Evolutionary conservation across 2,113 vertebrate genomes (phyloP).

Genomic region (Ptyas mucosa): DNA sequence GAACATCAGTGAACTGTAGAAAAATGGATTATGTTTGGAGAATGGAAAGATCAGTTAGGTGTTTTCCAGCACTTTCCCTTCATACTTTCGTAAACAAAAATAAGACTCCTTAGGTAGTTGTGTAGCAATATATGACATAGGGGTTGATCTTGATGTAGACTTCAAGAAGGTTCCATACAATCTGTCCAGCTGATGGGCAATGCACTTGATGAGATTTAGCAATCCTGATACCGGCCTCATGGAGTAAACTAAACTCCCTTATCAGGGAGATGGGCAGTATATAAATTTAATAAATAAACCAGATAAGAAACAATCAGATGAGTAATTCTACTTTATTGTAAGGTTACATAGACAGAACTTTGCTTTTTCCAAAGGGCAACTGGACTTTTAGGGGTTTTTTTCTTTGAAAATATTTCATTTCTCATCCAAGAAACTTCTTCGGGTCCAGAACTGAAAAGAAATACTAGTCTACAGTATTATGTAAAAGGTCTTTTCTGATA

Average conservation of each 20-base stretch:
- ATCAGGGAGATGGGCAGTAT: neutral
- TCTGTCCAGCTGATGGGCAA: neutral
- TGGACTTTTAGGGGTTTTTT: too few species aligned
- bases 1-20: neutral
- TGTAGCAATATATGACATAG: neutral
- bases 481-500: neutral
- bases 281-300: too few species aligned
- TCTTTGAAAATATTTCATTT: too few species aligned
- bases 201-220: neutral
- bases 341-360: too few species aligned
- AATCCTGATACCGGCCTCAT: neutral
- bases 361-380: too few species aligned
- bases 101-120: neutral
- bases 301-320: too few species aligned
- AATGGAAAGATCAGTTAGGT: neutral
- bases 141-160: neutral
- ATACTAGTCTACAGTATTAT: neutral
- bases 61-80: neutral
- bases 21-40: neutral
- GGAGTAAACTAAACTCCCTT: neutral
- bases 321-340: too few species aligned
- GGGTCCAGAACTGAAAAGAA: too few species aligned
- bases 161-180: neutral
- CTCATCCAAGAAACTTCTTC: too few species aligned
- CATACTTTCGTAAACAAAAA: neutral